Conservation (phyloP, 92 coral and sea anemone species). For the Phenganax subtilis region DNA sequence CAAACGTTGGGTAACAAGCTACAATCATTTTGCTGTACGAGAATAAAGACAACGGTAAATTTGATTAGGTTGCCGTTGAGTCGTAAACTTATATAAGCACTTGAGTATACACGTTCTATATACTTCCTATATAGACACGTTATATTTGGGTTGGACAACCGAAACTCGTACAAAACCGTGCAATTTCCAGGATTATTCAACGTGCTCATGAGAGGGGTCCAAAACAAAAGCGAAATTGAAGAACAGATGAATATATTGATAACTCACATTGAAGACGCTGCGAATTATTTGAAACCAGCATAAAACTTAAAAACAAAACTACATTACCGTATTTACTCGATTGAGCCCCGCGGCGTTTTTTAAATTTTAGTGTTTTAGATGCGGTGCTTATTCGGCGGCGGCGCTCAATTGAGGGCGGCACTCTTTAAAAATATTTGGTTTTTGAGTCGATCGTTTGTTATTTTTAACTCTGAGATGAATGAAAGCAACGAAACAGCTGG, state of each 20-base stretch:
- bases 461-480: too few relatives aligned
- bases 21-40: not conserved
- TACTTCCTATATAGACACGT: slow-evolving; percentile 14
- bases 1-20: not conserved
- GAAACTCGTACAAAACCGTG: slow-evolving; percentile 25
- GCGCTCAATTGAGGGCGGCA: too few relatives aligned
- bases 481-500: too few relatives aligned
- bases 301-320: not conserved
- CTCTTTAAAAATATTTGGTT: too few relatives aligned
- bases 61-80: not conserved
- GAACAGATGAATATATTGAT: slow-evolving; percentile 12
- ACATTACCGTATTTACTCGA: too few relatives aligned
- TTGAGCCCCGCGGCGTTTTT: too few relatives aligned
- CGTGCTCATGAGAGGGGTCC: not conserved
- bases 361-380: too few relatives aligned
- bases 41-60: not conserved
- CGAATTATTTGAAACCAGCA: slow-evolving; percentile 3
- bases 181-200: slow-evolving; percentile 22
- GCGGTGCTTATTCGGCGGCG: too few relatives aligned
- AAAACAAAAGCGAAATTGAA: slow-evolving; percentile 8
- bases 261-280: slow-evolving; percentile 15
- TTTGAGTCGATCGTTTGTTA: too few relatives aligned
- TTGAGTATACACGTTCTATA: not conserved
- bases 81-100: not conserved
- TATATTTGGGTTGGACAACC: slow-evolving; percentile 13